Evolutionary conservation across 2,797 vertebrate species (phyloP).

Genomic region (Bryconaethiops microstoma): DNA sequence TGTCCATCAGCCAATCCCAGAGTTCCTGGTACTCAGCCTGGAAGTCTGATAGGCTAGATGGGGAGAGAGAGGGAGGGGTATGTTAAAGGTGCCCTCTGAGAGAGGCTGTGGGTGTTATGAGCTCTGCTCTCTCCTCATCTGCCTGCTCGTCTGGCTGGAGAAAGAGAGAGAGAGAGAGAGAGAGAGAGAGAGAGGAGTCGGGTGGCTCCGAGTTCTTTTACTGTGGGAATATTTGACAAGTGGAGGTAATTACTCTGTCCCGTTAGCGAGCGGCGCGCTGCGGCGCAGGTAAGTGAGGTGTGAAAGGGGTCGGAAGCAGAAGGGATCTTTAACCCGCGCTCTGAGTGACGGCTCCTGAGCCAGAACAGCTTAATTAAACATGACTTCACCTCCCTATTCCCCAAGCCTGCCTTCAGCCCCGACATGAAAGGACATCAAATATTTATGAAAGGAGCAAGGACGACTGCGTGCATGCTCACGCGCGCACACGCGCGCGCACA

Average conservation of each 20-base stretch:
- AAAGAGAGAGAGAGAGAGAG: slow-evolving; percentile 20
- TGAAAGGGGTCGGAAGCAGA: slow-evolving; percentile 56
- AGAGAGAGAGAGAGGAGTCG: slow-evolving; percentile 12
- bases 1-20: slow-evolving; percentile 99
- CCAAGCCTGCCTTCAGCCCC: slow-evolving; percentile 43
- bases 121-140: slow-evolving; percentile 20
- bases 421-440: slow-evolving; percentile 70
- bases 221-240: slow-evolving; percentile 63
- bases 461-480: slow-evolving; percentile 56
- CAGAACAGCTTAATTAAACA: slow-evolving; percentile 64
- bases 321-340: slow-evolving; percentile 60
- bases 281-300: slow-evolving; percentile 56
- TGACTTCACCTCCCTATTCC: slow-evolving; percentile 56
- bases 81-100: slow-evolving; percentile 30
- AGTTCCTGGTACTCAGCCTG: slow-evolving; percentile 95
- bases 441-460: slow-evolving; percentile 73
- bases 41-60: slow-evolving; percentile 90
- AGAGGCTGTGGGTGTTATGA: slow-evolving; percentile 32
- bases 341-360: slow-evolving; percentile 61
- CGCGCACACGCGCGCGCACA: slow-evolving; percentile 41
- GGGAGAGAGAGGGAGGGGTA: slow-evolving; percentile 26
- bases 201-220: slow-evolving; percentile 46
- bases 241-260: slow-evolving; percentile 54
- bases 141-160: slow-evolving; percentile 20
- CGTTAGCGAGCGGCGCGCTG: slow-evolving; percentile 46